Evolutionary conservation across 2,888 invertebrate species (phyloP), one percentile per base, ranked within the genome.

Genomic region (Lumbricus terrestris): DNA sequence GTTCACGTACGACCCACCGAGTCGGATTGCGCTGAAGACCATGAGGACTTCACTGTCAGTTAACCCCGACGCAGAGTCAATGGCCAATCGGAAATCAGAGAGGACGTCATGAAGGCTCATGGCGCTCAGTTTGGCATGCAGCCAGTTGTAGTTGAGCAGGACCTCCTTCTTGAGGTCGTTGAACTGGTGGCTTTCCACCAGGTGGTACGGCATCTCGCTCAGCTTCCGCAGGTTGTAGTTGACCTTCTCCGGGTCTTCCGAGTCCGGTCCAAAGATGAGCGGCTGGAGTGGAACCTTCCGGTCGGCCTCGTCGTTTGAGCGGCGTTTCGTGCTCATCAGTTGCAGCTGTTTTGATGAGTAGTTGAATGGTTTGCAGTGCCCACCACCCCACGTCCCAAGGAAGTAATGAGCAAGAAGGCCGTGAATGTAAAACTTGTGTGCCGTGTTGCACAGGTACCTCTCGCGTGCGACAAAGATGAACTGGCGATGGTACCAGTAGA

Each of bases 81-180:
- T 88, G 88, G 91, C 90, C 38, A 47, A 69, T 33, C 92, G 92
- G 93, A 98, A 99, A 95, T 99, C 99, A 8, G 98, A 97, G 11
- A 99, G 95, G 1, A 98, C 97, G 0, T 98, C 97, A 95, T 99
- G 98, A n/a, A 99, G 95, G 0, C 98, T 98, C 93, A 98, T 98
- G 93, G 98, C 97, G 92, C 97, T 97, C 2, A 98, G 96, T 94
- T 99, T 99, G 0, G 98, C 98, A 94, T 98, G 98, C 0, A 99
- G 96, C 98, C 98, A 99, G 93, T 98, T 97, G 94, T 98, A 99
- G 95, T 98, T 98, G 95, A 99, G 99, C 0, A 99, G 96, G 0
- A 99, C 98, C 94, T 98, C 96, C 42, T 97, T 97, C 94, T 98
- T 98, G 33, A 99, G 95, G 95, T 98, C 98, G 90, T 97, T 97